Base-by-base conservation (phyloP, 2,797 vertebrate species). In the Perodicticus potto region DNA sequence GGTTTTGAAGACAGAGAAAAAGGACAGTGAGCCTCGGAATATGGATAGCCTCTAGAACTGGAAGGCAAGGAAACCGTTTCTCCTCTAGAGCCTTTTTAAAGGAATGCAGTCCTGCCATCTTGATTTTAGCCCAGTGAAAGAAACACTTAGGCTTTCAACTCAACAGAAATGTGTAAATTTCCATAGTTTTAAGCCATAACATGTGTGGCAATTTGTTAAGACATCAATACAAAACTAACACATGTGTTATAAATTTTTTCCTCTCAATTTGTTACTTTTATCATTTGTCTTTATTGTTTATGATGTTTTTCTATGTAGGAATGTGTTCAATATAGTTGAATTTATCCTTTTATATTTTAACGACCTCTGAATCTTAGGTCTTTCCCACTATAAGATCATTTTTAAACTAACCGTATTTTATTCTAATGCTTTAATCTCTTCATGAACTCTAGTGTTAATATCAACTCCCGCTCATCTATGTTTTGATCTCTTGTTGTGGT, bases 301-400 rank as follows among this genome's bases (percentile, higher is more conserved):
- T 89, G 25, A 53, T 89, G 34, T 34, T 92, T 94, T 89, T 92
- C 49, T 81, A 1, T 69, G n/a, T 55, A 80, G 9, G 27, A 63
- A 55, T 84, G 59, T 80, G 22, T 94, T 93, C 88, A 82, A 10
- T 85, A 61, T 86, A 61, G 16, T 89, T 67, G 43, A 93, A 19
- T 85, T 85, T 93, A 69, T 69, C 53, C 12, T 61, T 53, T n/a
- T 53, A 23, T 43, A 43, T 85, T 96, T 91, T 77, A 59, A 49
- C 89, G 74, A 45, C 61, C 17, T 94, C 22, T 70, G 22, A 29
- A 85, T 85, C 43, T 93, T 89, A 76, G 74, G 29, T 29, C 12
- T 82, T 92, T 45, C 22, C 40, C 49, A 53, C 17, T 73, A 7
- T 72, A 78, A 78, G 14, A 57, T 61, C 78, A 61, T 67, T 93